Percentiles rank a stretch among this genome's conserved stretches.
phyloP scores from a whole-genome alignment of 2,888 invertebrate genomes.

The Tenthredo mesomela region DNA sequence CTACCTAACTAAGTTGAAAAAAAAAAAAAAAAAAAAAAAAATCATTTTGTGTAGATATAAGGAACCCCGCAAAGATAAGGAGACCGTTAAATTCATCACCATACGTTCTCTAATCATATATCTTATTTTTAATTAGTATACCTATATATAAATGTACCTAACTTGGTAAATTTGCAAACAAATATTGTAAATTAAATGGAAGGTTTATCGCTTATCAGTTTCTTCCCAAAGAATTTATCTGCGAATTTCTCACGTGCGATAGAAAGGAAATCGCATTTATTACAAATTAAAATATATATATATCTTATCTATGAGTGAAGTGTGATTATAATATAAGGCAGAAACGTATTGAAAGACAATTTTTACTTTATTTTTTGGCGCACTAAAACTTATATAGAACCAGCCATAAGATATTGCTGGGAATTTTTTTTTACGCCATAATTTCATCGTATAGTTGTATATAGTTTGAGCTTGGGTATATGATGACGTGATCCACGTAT shows the following conservation, averaged over 20 bases:
- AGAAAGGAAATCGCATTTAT: not conserved
- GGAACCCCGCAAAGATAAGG: not conserved
- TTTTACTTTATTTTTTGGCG: not conserved
- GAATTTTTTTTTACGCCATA: not conserved
- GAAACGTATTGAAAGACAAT: too few relatives aligned
- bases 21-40: not conserved
- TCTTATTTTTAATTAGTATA: not conserved
- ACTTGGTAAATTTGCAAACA: not conserved
- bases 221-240: not conserved
- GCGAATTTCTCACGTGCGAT: not conserved
- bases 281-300: not conserved
- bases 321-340: too few relatives aligned
- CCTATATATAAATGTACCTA: too few relatives aligned
- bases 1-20: not conserved
- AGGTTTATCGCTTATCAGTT: not conserved
- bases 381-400: not conserved
- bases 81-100: not conserved
- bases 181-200: not conserved
- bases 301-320: not conserved
- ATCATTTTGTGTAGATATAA: not conserved
- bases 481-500: constrained; percentile 13
- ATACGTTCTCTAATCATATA: not conserved
- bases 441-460: not conserved
- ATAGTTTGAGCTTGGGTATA: not conserved
- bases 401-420: not conserved